These are phyloP conservation scores for Erethizon dorsatum DNA, from an alignment of 2,797 vertebrate species.

Conservation along the genomic window DNA sequence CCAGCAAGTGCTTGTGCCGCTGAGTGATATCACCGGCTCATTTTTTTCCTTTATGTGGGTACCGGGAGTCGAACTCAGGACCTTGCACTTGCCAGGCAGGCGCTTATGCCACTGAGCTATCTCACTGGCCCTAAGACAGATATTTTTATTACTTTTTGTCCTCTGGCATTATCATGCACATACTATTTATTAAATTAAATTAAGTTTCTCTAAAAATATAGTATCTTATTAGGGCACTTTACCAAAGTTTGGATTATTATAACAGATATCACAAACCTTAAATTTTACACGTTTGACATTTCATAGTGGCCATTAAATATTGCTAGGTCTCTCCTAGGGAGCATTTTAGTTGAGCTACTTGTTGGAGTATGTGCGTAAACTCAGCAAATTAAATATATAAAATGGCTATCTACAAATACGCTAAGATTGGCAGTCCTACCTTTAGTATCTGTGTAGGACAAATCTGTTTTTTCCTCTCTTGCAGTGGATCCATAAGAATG, in stretches of 20 bases:
- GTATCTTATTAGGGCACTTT: not conserved
- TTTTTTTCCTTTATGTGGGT: too few relatives aligned
- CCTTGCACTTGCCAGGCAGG: too few relatives aligned
- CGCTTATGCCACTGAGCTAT: too few relatives aligned
- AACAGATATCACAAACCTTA: not conserved
- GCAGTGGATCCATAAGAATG: not conserved
- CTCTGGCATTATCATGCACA: not conserved
- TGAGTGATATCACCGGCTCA: too few relatives aligned
- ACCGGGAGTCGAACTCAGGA: too few relatives aligned
- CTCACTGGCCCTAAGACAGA: not conserved
- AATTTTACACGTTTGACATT: slow-evolving; percentile 4
- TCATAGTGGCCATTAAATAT: not conserved
- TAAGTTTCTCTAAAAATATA: not conserved
- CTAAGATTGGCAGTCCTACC: not conserved
- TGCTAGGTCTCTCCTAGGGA: slow-evolving; percentile 25
- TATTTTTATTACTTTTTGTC: slow-evolving; percentile 23
- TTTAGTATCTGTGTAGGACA: not conserved
- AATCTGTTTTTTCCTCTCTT: not conserved
- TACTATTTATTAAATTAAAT: slow-evolving; percentile 54
- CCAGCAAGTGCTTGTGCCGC: too few relatives aligned
- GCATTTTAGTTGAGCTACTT: not conserved
- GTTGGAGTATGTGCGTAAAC: not conserved
- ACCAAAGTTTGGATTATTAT: not conserved
- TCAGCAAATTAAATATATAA: not conserved
- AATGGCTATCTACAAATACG: not conserved